Percentiles rank a stretch among this genome's conserved stretches.
Conservation (phyloP, 1,140 invertebrate genomes). For the Neuroterus valhalla region DNA sequence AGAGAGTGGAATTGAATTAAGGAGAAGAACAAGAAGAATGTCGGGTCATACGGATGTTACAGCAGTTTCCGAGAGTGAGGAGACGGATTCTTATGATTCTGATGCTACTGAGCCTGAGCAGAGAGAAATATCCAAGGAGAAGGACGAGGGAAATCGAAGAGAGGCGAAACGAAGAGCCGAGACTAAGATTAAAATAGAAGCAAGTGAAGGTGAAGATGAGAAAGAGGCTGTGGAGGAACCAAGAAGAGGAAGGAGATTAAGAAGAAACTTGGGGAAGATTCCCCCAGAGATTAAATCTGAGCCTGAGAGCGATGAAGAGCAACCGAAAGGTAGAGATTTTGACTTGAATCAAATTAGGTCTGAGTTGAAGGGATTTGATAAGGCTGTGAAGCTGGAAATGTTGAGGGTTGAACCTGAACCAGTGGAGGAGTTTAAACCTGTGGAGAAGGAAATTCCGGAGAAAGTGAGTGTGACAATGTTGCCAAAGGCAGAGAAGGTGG, state of each 20-base stretch:
- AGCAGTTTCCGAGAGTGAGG: slow-evolving; percentile 72
- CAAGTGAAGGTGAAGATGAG: slow-evolving; percentile 68
- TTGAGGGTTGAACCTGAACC: slow-evolving; percentile 59
- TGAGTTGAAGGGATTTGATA: slow-evolving; percentile 86
- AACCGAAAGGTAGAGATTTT: slow-evolving; percentile 83
- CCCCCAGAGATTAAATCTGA: slow-evolving; percentile 66
- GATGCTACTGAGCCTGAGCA: slow-evolving; percentile 66
- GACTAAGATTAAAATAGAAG: slow-evolving; percentile 71
- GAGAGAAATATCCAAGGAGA: slow-evolving; percentile 58
- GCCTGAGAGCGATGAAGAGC: slow-evolving; percentile 69
- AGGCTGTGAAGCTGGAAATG: slow-evolving; percentile 75
- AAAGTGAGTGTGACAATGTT: slow-evolving; percentile 22
- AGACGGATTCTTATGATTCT: slow-evolving; percentile 70
- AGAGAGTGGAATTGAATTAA: slow-evolving; percentile 59
- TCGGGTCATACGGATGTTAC: slow-evolving; percentile 70
- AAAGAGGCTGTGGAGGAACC: slow-evolving; percentile 68
- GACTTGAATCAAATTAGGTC: slow-evolving; percentile 89
- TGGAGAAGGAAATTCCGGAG: slow-evolving; percentile 57
- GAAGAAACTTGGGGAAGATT: slow-evolving; percentile 61
- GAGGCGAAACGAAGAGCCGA: slow-evolving; percentile 66
- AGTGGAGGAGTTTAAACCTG: slow-evolving; percentile 58
- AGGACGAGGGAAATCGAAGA: slow-evolving; percentile 67
- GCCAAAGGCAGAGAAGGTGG: background rate
- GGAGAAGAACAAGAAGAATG: slow-evolving; percentile 70
- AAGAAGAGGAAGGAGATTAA: slow-evolving; percentile 62